These are phyloP conservation scores for Verasper variegatus DNA, from an alignment of 2,113 vertebrate genomes.

Conservation along the genomic window DNA sequence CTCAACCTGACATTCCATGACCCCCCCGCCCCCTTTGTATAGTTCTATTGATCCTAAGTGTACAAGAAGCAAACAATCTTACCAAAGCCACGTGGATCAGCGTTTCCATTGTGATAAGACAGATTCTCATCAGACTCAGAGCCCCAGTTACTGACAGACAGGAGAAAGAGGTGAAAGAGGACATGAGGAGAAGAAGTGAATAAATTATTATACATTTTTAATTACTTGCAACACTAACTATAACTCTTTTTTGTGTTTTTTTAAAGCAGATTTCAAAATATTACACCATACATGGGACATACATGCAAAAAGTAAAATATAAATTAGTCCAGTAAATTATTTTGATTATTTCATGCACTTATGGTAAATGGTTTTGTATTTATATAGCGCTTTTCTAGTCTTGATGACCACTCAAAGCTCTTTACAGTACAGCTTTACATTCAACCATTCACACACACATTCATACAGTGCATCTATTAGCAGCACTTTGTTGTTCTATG, in stretches of 20 bases:
- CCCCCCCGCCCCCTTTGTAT: neutral
- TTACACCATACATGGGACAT: neutral
- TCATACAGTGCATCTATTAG: too few species aligned
- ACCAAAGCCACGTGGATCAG: slow-evolving; percentile 98
- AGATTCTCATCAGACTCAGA: slow-evolving; percentile 90
- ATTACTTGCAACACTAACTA: neutral
- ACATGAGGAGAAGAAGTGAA: neutral
- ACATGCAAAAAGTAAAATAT: neutral
- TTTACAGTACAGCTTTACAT: too few species aligned
- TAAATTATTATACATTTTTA: neutral
- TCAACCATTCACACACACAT: too few species aligned
- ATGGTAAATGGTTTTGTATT: too few species aligned
- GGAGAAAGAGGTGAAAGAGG: neutral
- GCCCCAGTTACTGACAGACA: slow-evolving; percentile 92
- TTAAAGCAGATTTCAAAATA: too few species aligned
- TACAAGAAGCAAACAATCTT: slow-evolving; percentile 36
- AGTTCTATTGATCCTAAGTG: neutral
- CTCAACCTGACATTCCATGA: neutral
- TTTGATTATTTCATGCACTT: neutral
- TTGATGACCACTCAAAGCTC: too few species aligned
- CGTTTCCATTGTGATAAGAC: slow-evolving; percentile 95
- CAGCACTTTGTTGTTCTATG: too few species aligned
- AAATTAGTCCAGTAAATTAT: too few species aligned
- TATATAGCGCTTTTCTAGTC: too few species aligned
- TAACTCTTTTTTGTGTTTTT: too few species aligned